Evolutionary conservation across 1,140 invertebrate genomes (phyloP).

Genomic region (Trachymyrmex septentrionalis): DNA sequence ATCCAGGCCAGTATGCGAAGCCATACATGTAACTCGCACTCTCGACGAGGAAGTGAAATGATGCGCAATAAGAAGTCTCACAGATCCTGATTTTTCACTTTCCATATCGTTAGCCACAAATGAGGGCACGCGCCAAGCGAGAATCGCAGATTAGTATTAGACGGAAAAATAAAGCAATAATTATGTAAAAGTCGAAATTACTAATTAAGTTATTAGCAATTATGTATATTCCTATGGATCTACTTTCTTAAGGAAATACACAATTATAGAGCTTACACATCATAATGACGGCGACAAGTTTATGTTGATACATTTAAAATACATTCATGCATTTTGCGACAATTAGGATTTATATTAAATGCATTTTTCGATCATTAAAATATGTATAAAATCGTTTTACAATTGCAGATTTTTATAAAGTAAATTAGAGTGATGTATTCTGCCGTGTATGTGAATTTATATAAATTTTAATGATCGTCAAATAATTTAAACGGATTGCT

Average conservation of each 20-base stretch:
- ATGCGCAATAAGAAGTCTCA: not conserved
- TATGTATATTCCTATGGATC: not conserved
- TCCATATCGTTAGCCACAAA: constrained; percentile 5
- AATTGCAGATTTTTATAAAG: not conserved
- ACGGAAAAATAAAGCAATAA: not conserved
- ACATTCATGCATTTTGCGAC: not conserved
- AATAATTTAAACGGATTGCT: not conserved
- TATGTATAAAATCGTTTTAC: not conserved
- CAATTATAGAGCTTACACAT: too few relatives aligned
- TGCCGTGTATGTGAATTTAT: not conserved
- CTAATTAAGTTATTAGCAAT: not conserved
- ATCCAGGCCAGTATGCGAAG: not conserved
- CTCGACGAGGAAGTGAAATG: constrained; percentile 42
- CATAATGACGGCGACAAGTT: not conserved
- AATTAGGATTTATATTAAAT: not conserved
- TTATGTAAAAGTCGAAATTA: too few relatives aligned
- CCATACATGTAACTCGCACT: constrained; percentile 13
- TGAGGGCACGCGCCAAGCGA: not conserved
- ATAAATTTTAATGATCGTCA: not conserved
- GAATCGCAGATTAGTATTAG: not conserved
- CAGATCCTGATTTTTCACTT: constrained; percentile 27
- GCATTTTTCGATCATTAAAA: too few relatives aligned
- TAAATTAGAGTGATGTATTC: not conserved
- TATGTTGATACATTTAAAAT: not conserved
- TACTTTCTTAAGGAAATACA: too few relatives aligned